phyloP scores from a whole-genome alignment of 2,797 vertebrate species.

The Tokudaia tokunoshimensis region DNA sequence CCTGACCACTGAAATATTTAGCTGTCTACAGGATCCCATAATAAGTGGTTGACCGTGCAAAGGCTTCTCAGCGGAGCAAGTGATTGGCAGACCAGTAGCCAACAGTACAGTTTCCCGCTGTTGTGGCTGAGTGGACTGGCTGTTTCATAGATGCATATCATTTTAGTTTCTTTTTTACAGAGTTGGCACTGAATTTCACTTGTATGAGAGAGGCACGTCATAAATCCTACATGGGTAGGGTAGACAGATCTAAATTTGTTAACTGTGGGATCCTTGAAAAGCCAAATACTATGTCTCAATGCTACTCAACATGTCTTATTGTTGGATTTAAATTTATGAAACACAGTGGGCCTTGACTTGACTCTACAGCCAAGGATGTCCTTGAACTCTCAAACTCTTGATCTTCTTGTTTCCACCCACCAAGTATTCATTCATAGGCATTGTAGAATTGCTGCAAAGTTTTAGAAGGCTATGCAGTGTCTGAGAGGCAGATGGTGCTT shows the following conservation, averaged over 20 bases:
- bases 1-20: conserved; percentile 49
- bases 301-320: background rate
- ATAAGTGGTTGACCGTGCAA: conserved; percentile 21
- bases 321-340: background rate
- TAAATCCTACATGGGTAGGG: conserved; percentile 46
- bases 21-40: conserved; percentile 25
- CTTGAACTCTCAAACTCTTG: background rate
- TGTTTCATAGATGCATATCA: background rate
- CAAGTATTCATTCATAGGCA: background rate
- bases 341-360: background rate
- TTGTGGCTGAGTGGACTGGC: background rate
- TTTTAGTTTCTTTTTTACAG: background rate
- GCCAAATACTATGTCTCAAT: background rate
- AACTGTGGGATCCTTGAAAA: conserved; percentile 40
- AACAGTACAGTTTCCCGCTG: background rate
- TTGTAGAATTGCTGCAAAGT: background rate
- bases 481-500: background rate
- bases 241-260: conserved; percentile 25
- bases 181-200: conserved; percentile 30
- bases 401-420: background rate
- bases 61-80: conserved; percentile 27
- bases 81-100: background rate
- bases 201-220: background rate
- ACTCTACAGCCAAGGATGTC: background rate
- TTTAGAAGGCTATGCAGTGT: background rate